phyloP scores from a whole-genome alignment of 92 coral and sea anemone genomes.

The Actinernus sp. region DNA sequence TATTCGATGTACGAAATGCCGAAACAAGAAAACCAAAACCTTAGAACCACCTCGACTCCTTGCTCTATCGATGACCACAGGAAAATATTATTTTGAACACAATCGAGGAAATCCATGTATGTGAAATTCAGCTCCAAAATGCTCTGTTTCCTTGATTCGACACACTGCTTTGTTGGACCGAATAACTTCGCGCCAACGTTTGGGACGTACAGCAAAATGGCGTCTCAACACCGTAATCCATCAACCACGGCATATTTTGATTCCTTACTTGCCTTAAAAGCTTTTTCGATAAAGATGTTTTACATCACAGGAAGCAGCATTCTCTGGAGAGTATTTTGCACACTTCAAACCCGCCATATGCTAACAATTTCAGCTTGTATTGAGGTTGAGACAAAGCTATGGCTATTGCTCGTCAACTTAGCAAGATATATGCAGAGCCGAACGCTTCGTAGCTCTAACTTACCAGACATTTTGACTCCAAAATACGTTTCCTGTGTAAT shows the following conservation, averaged over 20 bases:
- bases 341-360: constrained; percentile 6
- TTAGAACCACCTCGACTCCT: constrained; percentile 11
- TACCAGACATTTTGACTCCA: constrained; percentile 47
- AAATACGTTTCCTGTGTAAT: constrained; percentile 9
- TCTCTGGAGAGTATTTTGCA: constrained; percentile 7
- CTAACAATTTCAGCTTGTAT: constrained; percentile 21
- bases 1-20: constrained; percentile 33
- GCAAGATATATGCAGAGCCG: constrained; percentile 49
- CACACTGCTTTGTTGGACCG: constrained; percentile 44
- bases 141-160: constrained; percentile 15
- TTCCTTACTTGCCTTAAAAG: neutral
- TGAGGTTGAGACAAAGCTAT: constrained; percentile 32
- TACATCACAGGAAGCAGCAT: neutral
- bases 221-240: constrained; percentile 59
- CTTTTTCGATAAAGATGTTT: neutral
- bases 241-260: constrained; percentile 17
- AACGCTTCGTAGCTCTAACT: constrained; percentile 37
- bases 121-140: constrained; percentile 14
- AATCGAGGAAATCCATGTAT: neutral
- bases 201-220: constrained; percentile 82
- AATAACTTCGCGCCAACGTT: constrained; percentile 75
- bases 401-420: constrained; percentile 28
- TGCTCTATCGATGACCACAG: neutral
- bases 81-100: neutral
- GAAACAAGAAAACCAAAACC: constrained; percentile 50